Evolutionary conservation across 2,888 invertebrate species (phyloP).

Genomic region (Drosophila subsilvestris): DNA sequence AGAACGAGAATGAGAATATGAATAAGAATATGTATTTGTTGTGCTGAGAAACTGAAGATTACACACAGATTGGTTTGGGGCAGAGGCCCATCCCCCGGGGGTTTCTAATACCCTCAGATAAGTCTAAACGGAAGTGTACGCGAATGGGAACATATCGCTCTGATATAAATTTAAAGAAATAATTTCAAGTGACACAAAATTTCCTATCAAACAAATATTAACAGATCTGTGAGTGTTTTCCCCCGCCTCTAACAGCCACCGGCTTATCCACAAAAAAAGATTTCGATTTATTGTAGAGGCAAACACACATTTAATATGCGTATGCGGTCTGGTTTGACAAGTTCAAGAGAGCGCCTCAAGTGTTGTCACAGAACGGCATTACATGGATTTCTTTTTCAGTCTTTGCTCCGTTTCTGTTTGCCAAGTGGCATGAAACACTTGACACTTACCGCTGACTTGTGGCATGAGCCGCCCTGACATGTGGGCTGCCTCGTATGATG

Average conservation of each 20-base stretch:
- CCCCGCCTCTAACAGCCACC: conserved; percentile 4
- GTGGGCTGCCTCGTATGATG: conserved; percentile 41
- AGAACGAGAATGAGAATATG: no score
- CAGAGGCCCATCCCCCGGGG: no score
- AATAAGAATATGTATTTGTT: no score
- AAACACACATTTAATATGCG: conserved; percentile 45
- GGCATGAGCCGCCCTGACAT: conserved; percentile 72
- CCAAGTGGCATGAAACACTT: conserved; percentile 74
- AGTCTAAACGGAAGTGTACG: neutral
- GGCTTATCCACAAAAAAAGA: conserved; percentile 41
- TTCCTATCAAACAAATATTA: conserved; percentile 13
- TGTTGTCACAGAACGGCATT: conserved; percentile 73
- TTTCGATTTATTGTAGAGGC: conserved; percentile 34
- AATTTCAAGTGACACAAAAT: neutral
- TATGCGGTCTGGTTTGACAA: conserved; percentile 49
- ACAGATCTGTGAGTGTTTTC: conserved; percentile 26
- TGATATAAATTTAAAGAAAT: neutral
- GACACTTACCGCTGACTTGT: conserved; percentile 77
- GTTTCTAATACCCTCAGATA: no score
- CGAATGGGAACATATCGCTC: neutral
- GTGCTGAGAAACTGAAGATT: neutral
- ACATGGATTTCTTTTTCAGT: conserved; percentile 57
- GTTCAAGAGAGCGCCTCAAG: conserved; percentile 61
- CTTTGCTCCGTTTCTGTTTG: conserved; percentile 28
- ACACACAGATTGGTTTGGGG: neutral